phyloP scores from a whole-genome alignment of 2,113 vertebrate genomes.

The Aegotheles bennettii region DNA sequence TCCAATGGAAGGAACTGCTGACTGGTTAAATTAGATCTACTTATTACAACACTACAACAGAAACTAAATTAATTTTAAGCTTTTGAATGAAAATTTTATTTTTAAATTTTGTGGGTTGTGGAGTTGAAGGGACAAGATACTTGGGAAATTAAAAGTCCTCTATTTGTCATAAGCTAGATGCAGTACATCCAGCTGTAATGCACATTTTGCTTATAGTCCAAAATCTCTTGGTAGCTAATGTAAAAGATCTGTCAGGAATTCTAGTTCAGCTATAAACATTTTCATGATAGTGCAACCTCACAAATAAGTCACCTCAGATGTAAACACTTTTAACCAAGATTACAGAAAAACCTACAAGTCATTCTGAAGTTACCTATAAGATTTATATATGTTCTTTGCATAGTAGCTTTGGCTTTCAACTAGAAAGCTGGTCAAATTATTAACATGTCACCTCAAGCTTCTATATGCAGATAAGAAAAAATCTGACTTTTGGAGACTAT shows the following conservation, averaged over 20 bases:
- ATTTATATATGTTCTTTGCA: background rate
- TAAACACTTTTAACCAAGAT: background rate
- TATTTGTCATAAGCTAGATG: slow-evolving; percentile 15
- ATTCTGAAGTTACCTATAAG: background rate
- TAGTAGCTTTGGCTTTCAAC: background rate
- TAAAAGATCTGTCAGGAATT: background rate
- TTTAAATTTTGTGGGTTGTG: slow-evolving; percentile 41
- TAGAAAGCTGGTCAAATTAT: background rate
- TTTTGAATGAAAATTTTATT: slow-evolving; percentile 38
- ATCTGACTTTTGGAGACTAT: background rate
- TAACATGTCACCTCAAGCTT: background rate
- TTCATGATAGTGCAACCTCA: background rate
- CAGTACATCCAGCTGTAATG: background rate
- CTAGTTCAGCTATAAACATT: background rate
- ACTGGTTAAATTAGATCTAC: slow-evolving; percentile 52
- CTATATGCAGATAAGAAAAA: background rate
- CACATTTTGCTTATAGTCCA: background rate
- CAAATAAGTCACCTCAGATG: background rate
- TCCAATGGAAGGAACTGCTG: slow-evolving; percentile 53
- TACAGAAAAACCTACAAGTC: background rate
- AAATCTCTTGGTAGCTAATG: background rate
- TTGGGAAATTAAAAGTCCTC: slow-evolving; percentile 36
- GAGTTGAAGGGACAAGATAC: background rate
- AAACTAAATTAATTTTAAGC: slow-evolving; percentile 49
- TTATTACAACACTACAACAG: slow-evolving; percentile 27